phyloP scores from a whole-genome alignment of 2,888 invertebrate species.

The Phengaris arion region DNA sequence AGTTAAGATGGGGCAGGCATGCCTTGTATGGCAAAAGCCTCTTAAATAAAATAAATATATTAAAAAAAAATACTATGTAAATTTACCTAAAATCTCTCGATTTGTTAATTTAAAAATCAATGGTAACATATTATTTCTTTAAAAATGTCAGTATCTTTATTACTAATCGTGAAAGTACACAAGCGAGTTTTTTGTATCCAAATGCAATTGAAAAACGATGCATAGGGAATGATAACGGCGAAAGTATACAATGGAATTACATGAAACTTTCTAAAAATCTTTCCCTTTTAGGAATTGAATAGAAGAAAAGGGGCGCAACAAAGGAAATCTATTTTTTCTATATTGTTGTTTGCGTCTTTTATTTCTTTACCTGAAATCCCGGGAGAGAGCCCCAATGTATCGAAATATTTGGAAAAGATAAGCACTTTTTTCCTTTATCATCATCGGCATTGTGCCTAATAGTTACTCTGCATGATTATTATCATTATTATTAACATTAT shows the following conservation, averaged over 20 bases:
- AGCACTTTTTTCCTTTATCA: background rate
- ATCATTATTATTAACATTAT: too few relatives aligned
- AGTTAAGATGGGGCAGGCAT: too few relatives aligned
- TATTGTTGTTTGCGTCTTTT: conserved; percentile 25
- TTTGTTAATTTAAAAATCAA: too few relatives aligned
- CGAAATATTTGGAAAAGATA: conserved; percentile 17
- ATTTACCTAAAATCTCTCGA: too few relatives aligned
- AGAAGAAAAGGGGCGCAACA: conserved; percentile 20
- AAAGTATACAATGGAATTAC: background rate
- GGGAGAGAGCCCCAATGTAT: conserved; percentile 11
- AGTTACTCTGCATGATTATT: background rate
- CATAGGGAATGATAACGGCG: conserved; percentile 1
- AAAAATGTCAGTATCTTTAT: too few relatives aligned
- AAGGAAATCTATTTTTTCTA: conserved; percentile 24
- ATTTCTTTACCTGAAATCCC: conserved; percentile 26
- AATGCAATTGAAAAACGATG: conserved; percentile 15
- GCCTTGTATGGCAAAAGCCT: too few relatives aligned
- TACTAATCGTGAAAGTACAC: background rate
- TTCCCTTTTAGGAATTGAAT: conserved; percentile 18
- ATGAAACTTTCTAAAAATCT: conserved; percentile 15
- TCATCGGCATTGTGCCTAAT: background rate
- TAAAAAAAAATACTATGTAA: too few relatives aligned
- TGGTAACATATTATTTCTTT: too few relatives aligned
- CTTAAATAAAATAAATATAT: too few relatives aligned
- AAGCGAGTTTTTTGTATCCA: background rate